phyloP scores from a whole-genome alignment of 1,140 invertebrate genomes.

The Caenorhabditis brenneri region DNA sequence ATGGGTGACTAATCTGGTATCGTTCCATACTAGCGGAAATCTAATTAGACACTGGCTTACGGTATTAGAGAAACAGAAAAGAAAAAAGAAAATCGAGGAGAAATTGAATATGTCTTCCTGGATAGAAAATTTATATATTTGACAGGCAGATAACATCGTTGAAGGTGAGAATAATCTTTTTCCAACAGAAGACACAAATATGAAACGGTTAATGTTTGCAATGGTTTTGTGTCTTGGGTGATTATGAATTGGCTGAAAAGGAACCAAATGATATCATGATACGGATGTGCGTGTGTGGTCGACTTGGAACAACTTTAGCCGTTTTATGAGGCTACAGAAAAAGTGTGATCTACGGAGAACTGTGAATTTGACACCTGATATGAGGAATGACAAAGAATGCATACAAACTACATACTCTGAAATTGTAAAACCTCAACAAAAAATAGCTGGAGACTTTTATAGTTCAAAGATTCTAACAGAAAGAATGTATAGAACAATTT shows the following conservation, averaged over 20 bases:
- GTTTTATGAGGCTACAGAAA: not conserved
- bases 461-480: no score
- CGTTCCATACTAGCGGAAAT: conserved; percentile 31
- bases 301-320: not conserved
- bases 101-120: not conserved
- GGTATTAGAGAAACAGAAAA: not conserved
- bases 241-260: not conserved
- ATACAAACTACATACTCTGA: no score
- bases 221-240: conserved; percentile 6
- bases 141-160: not conserved
- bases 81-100: not conserved
- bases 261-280: conserved; percentile 17
- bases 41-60: conserved; percentile 27
- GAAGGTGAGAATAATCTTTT: not conserved
- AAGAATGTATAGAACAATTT: no score
- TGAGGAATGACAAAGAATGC: no score
- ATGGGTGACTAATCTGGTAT: conserved; percentile 31
- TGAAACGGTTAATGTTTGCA: conserved; percentile 5
- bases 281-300: conserved; percentile 4
- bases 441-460: no score
- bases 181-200: conserved; percentile 16
- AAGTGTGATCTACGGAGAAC: not conserved
- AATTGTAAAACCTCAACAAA: no score
- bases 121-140: conserved; percentile 3
- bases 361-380: not conserved